These are phyloP conservation scores for Parotocinclus haroldoi DNA, from an alignment of 2,797 vertebrate species.

Conservation along the genomic window DNA sequence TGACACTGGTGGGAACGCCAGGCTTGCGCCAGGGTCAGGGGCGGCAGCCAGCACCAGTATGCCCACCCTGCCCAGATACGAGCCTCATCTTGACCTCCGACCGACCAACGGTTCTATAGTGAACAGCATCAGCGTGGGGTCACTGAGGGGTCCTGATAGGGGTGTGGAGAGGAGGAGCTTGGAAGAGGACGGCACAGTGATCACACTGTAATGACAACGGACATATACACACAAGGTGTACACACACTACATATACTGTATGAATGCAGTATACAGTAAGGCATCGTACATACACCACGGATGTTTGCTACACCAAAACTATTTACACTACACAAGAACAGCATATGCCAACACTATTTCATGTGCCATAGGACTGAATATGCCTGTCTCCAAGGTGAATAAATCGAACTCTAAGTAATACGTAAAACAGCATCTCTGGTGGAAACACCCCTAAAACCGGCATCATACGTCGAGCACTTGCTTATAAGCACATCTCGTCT, in stretches of 20 bases:
- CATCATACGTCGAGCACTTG: conserved; percentile 50
- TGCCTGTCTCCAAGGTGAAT: conserved; percentile 12
- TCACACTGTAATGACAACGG: conserved; percentile 79
- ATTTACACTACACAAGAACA: not conserved
- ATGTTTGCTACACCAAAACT: conserved; percentile 7
- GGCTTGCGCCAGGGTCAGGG: conserved; percentile 68
- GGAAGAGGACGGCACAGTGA: conserved; percentile 94
- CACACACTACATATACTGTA: conserved; percentile 19
- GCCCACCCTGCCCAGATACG: conserved; percentile 76
- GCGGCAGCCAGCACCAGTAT: conserved; percentile 70
- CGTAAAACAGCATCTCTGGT: not conserved
- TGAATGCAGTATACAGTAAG: conserved; percentile 45
- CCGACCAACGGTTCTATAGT: conserved; percentile 78
- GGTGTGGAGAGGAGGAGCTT: conserved; percentile 69
- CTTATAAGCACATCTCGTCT: conserved; percentile 38
- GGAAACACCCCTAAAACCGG: conserved; percentile 24
- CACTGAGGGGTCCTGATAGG: conserved; percentile 66
- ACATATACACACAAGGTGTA: conserved; percentile 27
- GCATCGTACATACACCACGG: conserved; percentile 9
- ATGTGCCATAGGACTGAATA: conserved; percentile 61
- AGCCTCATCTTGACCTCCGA: conserved; percentile 78
- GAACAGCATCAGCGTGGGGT: conserved; percentile 60
- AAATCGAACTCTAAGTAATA: not conserved
- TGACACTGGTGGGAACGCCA: conserved; percentile 73
- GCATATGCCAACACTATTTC: conserved; percentile 30